A percentile compares a stretch with the other conserved stretches of the same genome.
phyloP scores from a whole-genome alignment of 2,113 vertebrate species.

The Stercorarius parasiticus region DNA sequence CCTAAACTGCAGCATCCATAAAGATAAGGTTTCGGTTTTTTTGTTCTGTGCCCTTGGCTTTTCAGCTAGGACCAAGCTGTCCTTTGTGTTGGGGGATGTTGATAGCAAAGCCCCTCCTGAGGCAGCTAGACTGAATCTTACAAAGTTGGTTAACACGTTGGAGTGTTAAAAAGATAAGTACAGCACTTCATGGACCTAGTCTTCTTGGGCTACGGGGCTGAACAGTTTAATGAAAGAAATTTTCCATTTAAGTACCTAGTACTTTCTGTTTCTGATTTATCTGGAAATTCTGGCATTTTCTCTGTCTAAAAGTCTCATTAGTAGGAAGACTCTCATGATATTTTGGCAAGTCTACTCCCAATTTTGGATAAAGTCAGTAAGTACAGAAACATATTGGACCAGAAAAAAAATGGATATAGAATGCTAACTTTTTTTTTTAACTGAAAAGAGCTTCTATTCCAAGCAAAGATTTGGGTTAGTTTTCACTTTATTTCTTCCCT shows the following conservation, averaged over 20 bases:
- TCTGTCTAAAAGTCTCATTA: conserved; percentile 28
- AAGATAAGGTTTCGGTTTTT: background rate
- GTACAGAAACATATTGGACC: background rate
- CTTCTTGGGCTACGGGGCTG: background rate
- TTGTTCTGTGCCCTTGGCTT: background rate
- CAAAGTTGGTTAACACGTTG: background rate
- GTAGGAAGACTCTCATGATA: background rate
- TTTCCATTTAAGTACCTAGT: background rate
- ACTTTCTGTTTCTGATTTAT: conserved; percentile 24
- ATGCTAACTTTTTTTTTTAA: background rate
- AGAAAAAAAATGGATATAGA: background rate
- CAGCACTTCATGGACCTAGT: background rate
- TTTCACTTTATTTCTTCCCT: background rate
- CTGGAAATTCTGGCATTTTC: background rate
- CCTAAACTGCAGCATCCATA: background rate
- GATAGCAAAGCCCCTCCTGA: background rate
- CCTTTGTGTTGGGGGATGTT: background rate
- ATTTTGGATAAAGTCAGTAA: conserved; percentile 10
- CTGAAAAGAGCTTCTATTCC: background rate
- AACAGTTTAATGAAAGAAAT: background rate
- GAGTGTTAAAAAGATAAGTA: background rate
- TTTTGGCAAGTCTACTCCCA: background rate
- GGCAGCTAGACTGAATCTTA: background rate
- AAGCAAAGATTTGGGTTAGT: background rate
- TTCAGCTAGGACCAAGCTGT: background rate